These are phyloP conservation scores for Peromyscus aztecus DNA, from an alignment of 2,797 vertebrate species.

Conservation along the genomic window DNA sequence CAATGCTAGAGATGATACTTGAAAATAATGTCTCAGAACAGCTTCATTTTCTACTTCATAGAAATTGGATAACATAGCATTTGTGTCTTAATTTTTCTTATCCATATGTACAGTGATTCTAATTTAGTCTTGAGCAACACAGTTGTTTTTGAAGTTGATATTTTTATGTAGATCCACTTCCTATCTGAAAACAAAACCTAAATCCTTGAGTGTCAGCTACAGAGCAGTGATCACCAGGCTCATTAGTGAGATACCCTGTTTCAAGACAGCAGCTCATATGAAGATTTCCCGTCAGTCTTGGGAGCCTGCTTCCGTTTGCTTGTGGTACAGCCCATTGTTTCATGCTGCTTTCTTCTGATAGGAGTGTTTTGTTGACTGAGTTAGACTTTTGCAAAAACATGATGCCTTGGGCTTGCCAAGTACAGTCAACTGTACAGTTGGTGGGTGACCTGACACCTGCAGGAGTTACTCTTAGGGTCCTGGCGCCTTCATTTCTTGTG, in stretches of 20 bases:
- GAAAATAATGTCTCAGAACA: background rate
- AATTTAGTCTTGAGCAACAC: background rate
- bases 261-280: background rate
- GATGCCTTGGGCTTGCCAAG: background rate
- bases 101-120: background rate
- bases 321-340: background rate
- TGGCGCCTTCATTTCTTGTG: background rate
- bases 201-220: background rate
- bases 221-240: background rate
- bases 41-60: background rate
- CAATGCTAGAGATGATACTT: background rate
- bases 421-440: background rate
- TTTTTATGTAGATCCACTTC: constrained; percentile 24
- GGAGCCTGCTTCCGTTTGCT: background rate
- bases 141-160: constrained; percentile 26
- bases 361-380: background rate
- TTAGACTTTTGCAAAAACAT: background rate
- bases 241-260: background rate
- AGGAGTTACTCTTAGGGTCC: background rate
- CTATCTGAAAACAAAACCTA: background rate
- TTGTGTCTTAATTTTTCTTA: constrained; percentile 54
- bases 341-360: background rate
- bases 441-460: background rate
- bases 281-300: background rate
- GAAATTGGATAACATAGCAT: background rate